Evolutionary conservation across 2,797 vertebrate species (phyloP).

Genomic region (Eleutherodactylus coqui): DNA sequence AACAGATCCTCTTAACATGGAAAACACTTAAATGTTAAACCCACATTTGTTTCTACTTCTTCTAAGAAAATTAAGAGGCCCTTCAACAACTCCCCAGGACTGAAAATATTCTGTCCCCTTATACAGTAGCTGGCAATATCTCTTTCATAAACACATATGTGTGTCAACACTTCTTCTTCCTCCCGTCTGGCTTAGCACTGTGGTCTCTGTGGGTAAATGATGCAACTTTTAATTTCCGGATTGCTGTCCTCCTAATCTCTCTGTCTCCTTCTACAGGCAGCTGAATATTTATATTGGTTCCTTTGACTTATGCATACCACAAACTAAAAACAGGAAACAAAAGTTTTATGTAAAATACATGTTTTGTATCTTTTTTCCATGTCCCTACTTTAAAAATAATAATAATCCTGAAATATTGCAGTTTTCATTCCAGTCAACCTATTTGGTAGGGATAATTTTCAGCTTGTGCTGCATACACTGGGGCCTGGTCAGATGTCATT

Average conservation of each 20-base stretch:
- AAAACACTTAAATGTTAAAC: background rate
- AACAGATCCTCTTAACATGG: background rate
- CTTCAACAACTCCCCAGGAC: background rate
- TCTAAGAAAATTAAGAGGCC: background rate
- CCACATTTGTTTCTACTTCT: background rate
- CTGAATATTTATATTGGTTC: background rate
- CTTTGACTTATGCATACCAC: background rate
- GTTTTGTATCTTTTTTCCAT: background rate
- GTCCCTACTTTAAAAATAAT: too few species aligned
- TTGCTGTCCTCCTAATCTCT: background rate
- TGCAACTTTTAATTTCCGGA: slow-evolving; percentile 36
- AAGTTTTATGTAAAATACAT: background rate
- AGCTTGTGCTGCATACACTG: too few species aligned
- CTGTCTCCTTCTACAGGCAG: background rate
- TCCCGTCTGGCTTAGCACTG: slow-evolving; percentile 23
- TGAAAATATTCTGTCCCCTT: background rate
- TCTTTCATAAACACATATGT: slow-evolving; percentile 26
- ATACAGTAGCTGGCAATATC: slow-evolving; percentile 16
- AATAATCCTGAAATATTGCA: too few species aligned
- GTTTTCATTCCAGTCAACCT: too few species aligned
- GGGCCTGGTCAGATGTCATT: too few species aligned
- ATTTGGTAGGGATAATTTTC: too few species aligned
- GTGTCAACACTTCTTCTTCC: slow-evolving; percentile 7
- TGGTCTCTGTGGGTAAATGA: slow-evolving; percentile 40
- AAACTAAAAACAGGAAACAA: background rate